A percentile compares a stretch with the other conserved stretches of the same genome.
These are phyloP conservation scores for Salarias fasciatus DNA, from an alignment of 2,797 vertebrate genomes.

Conservation along the genomic window DNA sequence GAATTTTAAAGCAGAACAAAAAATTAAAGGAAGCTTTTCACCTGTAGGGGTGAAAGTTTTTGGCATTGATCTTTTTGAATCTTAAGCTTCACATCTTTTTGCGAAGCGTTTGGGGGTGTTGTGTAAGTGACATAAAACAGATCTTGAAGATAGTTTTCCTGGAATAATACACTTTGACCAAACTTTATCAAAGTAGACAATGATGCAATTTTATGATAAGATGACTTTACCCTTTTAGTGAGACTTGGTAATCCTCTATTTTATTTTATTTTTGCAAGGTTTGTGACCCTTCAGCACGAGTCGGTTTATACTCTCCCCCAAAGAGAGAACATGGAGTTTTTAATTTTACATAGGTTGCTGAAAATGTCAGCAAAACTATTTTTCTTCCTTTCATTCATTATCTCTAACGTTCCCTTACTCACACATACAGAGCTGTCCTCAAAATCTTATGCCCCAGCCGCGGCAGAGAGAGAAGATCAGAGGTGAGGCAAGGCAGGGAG, in stretches of 20 bases:
- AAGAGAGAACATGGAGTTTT: conserved; percentile 12
- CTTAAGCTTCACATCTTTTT: conserved; percentile 6
- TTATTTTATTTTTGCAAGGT: background rate
- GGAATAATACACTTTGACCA: background rate
- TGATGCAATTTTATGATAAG: background rate
- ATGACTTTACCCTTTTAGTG: background rate
- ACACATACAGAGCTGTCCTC: conserved; percentile 15
- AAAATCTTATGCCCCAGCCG: conserved; percentile 37
- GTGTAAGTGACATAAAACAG: conserved; percentile 9
- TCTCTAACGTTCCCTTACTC: too few species aligned
- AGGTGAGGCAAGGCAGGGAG: conserved; percentile 18
- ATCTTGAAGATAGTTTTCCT: background rate
- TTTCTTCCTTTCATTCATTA: conserved; percentile 12
- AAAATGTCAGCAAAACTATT: conserved; percentile 1
- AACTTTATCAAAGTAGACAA: conserved; percentile 5
- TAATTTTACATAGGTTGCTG: background rate
- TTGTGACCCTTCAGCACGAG: background rate
- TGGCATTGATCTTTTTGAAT: conserved; percentile 13
- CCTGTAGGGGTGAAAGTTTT: background rate
- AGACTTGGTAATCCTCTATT: background rate
- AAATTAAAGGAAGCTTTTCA: conserved; percentile 10
- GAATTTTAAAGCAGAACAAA: too few species aligned
- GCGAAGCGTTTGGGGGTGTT: background rate
- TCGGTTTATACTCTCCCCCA: background rate
- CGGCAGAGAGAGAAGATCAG: conserved; percentile 18